phyloP scores from a whole-genome alignment of 2,797 vertebrate genomes.

The Girardinus metallicus region DNA sequence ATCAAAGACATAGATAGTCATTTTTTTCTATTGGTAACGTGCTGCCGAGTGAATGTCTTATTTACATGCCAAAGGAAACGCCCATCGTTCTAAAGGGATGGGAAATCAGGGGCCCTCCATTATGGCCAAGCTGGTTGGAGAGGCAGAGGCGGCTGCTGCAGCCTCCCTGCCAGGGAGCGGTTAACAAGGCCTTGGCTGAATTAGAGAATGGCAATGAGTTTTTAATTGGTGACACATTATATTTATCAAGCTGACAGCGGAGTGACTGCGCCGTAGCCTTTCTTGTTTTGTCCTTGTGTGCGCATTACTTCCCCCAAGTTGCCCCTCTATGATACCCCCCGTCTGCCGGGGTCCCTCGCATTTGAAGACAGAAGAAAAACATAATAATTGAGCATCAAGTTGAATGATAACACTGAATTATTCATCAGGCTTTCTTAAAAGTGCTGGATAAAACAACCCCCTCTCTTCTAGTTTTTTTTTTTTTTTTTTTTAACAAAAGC shows the following conservation, averaged over 20 bases:
- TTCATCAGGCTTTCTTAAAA: conserved; percentile 89
- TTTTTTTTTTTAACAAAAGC: conserved; percentile 79
- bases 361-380: conserved; percentile 84
- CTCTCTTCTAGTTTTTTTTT: conserved; percentile 37
- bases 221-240: conserved; percentile 99
- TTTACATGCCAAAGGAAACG: conserved; percentile 92
- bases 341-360: conserved; percentile 83
- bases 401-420: conserved; percentile 96
- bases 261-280: conserved; percentile 82
- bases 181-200: conserved; percentile 91
- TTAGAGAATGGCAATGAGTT: conserved; percentile 91
- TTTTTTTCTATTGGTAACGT: conserved; percentile 89
- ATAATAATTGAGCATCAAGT: conserved; percentile 84
- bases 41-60: conserved; percentile 92
- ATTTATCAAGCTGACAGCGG: conserved; percentile 94
- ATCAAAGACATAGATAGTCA: conserved; percentile 92
- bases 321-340: conserved; percentile 80
- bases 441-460: conserved; percentile 85
- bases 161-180: conserved; percentile 87
- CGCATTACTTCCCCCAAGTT: conserved; percentile 85
- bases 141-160: conserved; percentile 72
- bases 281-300: conserved; percentile 88
- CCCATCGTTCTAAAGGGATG: conserved; percentile 85
- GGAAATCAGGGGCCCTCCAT: conserved; percentile 85
- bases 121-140: conserved; percentile 84